phyloP scores from a whole-genome alignment of 2,888 invertebrate genomes.

The Amphipoea lucens region DNA sequence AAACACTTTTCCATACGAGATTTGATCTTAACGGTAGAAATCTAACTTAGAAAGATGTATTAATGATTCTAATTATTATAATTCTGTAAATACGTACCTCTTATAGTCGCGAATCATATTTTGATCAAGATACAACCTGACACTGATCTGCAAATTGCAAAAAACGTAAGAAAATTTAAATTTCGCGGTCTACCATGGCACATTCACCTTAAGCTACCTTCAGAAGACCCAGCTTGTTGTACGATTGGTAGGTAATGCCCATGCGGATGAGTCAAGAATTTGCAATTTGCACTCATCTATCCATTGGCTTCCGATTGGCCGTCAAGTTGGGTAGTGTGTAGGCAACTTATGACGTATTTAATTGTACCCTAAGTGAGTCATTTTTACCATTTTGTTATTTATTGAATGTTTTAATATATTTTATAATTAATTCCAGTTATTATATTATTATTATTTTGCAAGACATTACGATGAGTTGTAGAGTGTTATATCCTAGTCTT shows the following conservation, averaged over 20 bases:
- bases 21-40: too few relatives aligned
- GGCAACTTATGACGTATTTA: slow-evolving; percentile 10
- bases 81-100: too few relatives aligned
- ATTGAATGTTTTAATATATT: slow-evolving; percentile 43
- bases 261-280: not conserved
- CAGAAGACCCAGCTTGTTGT: not conserved
- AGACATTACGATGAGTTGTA: slow-evolving; percentile 19
- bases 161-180: too few relatives aligned
- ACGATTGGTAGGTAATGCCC: not conserved
- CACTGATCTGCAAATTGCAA: too few relatives aligned
- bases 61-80: too few relatives aligned
- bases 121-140: too few relatives aligned
- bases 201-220: not conserved
- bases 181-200: too few relatives aligned
- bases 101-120: too few relatives aligned
- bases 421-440: slow-evolving; percentile 32
- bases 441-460: slow-evolving; percentile 38
- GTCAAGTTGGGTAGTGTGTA: slow-evolving; percentile 5
- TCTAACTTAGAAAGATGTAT: too few relatives aligned
- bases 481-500: slow-evolving; percentile 51
- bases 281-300: not conserved
- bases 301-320: not conserved
- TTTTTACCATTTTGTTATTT: slow-evolving; percentile 48
- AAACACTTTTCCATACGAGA: too few relatives aligned
- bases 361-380: slow-evolving; percentile 19